Evolutionary conservation across 2,113 vertebrate genomes (phyloP), one percentile per base, ranked within the genome.

Genomic region (Clarias macrocephalus): DNA sequence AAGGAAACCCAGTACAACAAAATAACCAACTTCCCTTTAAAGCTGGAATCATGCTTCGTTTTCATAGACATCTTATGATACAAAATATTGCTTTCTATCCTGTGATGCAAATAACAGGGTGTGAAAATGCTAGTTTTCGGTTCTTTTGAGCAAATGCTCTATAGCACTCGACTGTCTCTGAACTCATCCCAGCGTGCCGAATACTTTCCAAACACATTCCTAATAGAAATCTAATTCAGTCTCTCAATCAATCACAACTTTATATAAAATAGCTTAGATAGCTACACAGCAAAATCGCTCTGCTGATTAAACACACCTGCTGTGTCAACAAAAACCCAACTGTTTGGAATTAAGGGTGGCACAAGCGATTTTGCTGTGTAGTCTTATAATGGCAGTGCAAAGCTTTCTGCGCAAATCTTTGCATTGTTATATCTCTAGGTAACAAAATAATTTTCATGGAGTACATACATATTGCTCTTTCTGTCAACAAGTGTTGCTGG

Each of bases 301-400:
- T 4, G 63, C 62, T 91, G 92, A 91, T 89, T 95, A 66, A 93
- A 86, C 88, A 82, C 80, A 65, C 80, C 80, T 63, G 60, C 37
- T 52, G 60, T 52, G 60, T 65, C 60, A 28, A 56, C 8, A 77
- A 77, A 56, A 77, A 6, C 28, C 75, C 75, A 77, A 30, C 23
- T 28, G 48, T 18, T 33, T 0, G 3, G 79, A 81, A 42, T 62
- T 60, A 25, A 33, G 48, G 48, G 48, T 48, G 48, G 48, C 25
- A 30, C 23, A 0, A 72, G 66, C 25, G 15, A 70, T 72, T 59
- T 72, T 73, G 65, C 68, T 37, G 54, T 94, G 94, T 91, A 94
- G 48, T 92, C 92, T 92, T 95, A 94, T 94, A 94, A 93, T 94
- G 98, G 96, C 97, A 98, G 97, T 97, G 96, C 95, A 96, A 94